Base-by-base conservation (phyloP, 2,113 vertebrate genomes). In the Gorsachius goisagi region DNA sequence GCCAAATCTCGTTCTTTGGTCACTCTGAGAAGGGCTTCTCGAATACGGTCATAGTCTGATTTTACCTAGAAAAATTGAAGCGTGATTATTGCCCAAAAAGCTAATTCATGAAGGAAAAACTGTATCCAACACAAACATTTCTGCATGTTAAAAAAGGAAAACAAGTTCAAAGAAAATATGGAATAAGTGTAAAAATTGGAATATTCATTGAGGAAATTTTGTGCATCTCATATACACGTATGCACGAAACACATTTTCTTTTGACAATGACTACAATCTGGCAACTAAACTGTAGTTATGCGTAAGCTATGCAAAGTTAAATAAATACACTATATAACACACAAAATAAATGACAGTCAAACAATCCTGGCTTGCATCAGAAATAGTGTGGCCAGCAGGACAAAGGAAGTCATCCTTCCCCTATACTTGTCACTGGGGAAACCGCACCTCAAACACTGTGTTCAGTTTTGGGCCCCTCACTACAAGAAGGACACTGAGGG, bases 1-100 rank as follows among this genome's bases (percentile, higher is more conserved):
- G 99, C 99, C 98, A 98, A 98, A 98, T 99, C 98, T 97, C 98
- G 98, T 94, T 98, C 98, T 93, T 98, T 93, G 97, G 98, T 99
- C 98, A 99, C 98, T 97, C 97, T 85, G 80, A 98, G 91, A 79
- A 99, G 98, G 91, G 92, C 88, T 98, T 98, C 98, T 97, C 97
- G 97, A 93, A 98, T 98, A 69, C 97, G 96, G 82, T 98, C 99
- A 99, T 99, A 98, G 94, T 99, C 99, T 95, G 97, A 96, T 97
- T 98, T 99, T 97, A 99, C 98, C 99, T 99, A 20, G 21, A 41
- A 69, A 75, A 44, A 39, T 56, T 1, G 7, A 44, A 47, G 45
- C 6, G 8, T 23, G 19, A 21, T 82, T 68, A 85, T 4, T 82
- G 56, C 26, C 71, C 55, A 49, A 22, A 27, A 6, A 64, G 35